A percentile compares a stretch with the other conserved stretches of the same genome.
Conservation (phyloP, 2,797 vertebrate genomes). For the Neostethus bicornis region DNA sequence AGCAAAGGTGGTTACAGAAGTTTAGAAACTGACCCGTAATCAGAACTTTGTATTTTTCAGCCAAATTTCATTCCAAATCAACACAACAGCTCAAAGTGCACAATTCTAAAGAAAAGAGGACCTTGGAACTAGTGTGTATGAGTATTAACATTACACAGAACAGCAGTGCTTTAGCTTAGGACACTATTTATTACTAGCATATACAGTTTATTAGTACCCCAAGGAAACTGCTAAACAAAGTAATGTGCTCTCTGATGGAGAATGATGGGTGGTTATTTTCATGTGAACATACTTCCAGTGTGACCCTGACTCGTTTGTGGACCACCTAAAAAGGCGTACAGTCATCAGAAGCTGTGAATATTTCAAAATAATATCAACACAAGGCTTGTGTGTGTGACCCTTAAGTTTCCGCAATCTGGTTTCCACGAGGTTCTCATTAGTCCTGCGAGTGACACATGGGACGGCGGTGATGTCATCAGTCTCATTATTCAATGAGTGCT, state of each 20-base stretch:
- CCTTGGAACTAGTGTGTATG: not conserved
- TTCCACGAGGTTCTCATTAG: slow-evolving; percentile 70
- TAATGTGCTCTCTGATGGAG: not conserved
- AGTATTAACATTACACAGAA: slow-evolving; percentile 1
- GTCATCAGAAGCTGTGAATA: slow-evolving; percentile 5
- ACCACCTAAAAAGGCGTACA: not conserved
- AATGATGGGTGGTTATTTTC: not conserved
- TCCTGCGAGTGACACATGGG: slow-evolving; percentile 55
- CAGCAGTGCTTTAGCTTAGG: not conserved
- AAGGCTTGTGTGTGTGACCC: not conserved
- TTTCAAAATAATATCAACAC: slow-evolving; percentile 6
- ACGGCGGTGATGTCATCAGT: slow-evolving; percentile 69
- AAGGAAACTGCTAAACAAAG: not conserved
- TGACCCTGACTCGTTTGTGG: slow-evolving; percentile 1
- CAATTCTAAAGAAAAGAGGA: not conserved
- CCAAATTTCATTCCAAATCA: too few species aligned
- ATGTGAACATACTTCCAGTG: not conserved
- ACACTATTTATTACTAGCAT: not conserved
- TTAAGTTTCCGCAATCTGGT: slow-evolving; percentile 13
- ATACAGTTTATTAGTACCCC: slow-evolving; percentile 2
- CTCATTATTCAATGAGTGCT: slow-evolving; percentile 74
- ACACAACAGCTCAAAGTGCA: not conserved
- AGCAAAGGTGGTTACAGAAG: not conserved
- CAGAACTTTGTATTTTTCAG: not conserved
- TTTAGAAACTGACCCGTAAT: not conserved